Evolutionary conservation across 2,888 invertebrate genomes (phyloP), one percentile per base, ranked within the genome.

Genomic region (Phortica magna): DNA sequence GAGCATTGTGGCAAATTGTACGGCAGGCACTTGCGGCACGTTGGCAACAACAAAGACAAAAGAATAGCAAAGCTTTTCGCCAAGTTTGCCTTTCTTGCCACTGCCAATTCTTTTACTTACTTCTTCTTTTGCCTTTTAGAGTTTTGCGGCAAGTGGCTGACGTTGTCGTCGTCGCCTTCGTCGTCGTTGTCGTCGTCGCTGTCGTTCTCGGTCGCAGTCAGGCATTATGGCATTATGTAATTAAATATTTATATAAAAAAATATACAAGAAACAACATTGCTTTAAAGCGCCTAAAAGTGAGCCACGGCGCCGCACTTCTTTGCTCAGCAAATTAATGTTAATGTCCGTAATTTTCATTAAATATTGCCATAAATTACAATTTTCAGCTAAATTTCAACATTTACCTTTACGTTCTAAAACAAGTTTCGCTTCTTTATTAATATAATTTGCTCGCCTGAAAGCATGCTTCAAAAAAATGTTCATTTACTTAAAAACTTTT

Each of bases 231-330:
- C 77, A 86, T 85, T 85, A 87, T 80, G 80, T 83, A 84, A 87
- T 85, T 87, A 87, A 86, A 86, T 87, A 86, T 87, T 87, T 87
- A 85, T 85, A 83, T 84, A 77, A 77, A 77, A 67, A 59, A 75
- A 48, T 59, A 48, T 53, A 48, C 9, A 59, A 59, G n/a, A 59
- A 59, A 59, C 1, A 59, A 67, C 19, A 55, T 53, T 55, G 10
- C 70, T 71, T 67, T 71, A 71, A 71, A 31, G 53, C 70, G 53
- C 55, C 70, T 71, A 55, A 71, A 71, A 71, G 70, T 31, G 48
- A 61, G 22, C 61, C 7, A 22, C 22, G 10, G 5, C 9, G 1
- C 10, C 1, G 17, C 22, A 2, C 19, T 4, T 59, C 19, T 14
- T 10, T 19, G 59, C 1, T 59, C 3, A 9, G 3, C 10, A 19